phyloP scores from a whole-genome alignment of 2,797 vertebrate genomes.

The Hapalemur alaotrensis region DNA sequence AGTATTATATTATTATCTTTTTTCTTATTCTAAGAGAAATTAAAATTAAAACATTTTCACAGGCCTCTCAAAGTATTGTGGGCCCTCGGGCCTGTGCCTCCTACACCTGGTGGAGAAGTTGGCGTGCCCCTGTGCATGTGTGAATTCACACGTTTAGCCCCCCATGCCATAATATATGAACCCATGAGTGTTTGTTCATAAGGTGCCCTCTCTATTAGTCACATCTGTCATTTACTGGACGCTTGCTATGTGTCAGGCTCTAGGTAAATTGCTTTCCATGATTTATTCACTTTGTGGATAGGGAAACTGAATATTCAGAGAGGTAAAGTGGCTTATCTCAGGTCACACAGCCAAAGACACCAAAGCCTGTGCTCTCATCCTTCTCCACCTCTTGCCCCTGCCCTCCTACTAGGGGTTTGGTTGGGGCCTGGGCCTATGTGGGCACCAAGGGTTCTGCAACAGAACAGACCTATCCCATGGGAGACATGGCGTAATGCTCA shows the following conservation, averaged over 20 bases:
- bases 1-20: background rate
- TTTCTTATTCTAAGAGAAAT: background rate
- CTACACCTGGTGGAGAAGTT: background rate
- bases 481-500: background rate
- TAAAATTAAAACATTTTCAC: background rate
- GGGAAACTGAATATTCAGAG: background rate
- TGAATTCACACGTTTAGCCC: background rate
- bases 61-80: background rate
- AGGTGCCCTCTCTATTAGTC: background rate
- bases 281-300: background rate
- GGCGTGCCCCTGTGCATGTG: background rate
- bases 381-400: too few relatives aligned
- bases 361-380: background rate
- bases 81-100: too few relatives aligned
- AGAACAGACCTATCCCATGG: background rate
- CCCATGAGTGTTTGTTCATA: background rate
- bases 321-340: background rate
- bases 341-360: background rate
- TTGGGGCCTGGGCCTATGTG: background rate
- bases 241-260: background rate
- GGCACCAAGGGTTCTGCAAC: background rate
- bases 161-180: background rate
- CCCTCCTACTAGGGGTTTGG: background rate
- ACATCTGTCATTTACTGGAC: background rate
- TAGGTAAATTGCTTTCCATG: background rate